These are phyloP conservation scores for Xiphydria camelus DNA, from an alignment of 2,888 invertebrate genomes.

Conservation along the genomic window DNA sequence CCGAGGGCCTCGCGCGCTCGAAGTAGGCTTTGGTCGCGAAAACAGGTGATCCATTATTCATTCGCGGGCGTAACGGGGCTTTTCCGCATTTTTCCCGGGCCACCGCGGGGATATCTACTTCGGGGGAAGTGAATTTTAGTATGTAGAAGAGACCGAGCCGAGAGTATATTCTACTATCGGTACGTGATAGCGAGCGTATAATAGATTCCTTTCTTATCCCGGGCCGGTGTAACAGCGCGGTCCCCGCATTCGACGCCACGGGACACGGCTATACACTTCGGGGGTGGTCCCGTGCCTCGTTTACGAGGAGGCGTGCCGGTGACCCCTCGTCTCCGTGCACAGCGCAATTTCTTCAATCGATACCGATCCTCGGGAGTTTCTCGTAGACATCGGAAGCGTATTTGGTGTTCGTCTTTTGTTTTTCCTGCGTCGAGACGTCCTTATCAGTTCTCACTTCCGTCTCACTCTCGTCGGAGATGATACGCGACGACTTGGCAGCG, in stretches of 20 bases:
- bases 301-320: constrained; percentile 7
- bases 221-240: constrained; percentile 16
- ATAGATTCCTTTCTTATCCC: constrained; percentile 33
- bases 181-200: constrained; percentile 24
- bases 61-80: constrained; percentile 16
- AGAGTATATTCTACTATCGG: constrained; percentile 26
- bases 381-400: no score
- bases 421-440: no score
- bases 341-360: no score
- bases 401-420: no score
- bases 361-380: no score
- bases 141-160: constrained; percentile 19
- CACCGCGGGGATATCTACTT: constrained; percentile 27
- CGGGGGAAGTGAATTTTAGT: constrained; percentile 36
- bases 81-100: constrained; percentile 26
- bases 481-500: no score
- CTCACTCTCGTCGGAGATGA: no score
- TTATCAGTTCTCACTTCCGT: no score
- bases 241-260: constrained; percentile 8
- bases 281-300: constrained; percentile 3
- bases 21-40: constrained; percentile 10
- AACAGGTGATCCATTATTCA: constrained; percentile 39
- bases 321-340: constrained; percentile 9
- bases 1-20: no score
- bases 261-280: constrained; percentile 15